A percentile compares a stretch with the other conserved stretches of the same genome.
These are phyloP conservation scores for Larimichthys polyactis DNA, from an alignment of 2,113 vertebrate species.

Conservation along the genomic window DNA sequence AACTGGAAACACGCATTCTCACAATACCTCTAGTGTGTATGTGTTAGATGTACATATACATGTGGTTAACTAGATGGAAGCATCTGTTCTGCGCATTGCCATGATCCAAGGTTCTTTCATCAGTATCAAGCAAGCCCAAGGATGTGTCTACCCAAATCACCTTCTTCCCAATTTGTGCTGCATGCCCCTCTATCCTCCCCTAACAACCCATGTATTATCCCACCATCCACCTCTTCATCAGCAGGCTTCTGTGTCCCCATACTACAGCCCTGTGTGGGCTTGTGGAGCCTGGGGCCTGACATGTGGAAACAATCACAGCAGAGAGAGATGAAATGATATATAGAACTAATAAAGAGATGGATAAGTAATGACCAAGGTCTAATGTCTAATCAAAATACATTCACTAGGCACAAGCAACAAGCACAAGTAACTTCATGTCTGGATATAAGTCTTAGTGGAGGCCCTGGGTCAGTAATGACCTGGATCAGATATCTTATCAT, in stretches of 20 bases:
- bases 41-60: constrained; percentile 24
- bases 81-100: constrained; percentile 37
- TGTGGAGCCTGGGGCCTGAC: constrained; percentile 38
- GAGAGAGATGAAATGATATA: constrained; percentile 66
- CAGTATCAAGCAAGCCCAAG: constrained; percentile 50
- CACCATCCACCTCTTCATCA: constrained; percentile 45
- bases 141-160: constrained; percentile 51
- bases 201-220: constrained; percentile 40
- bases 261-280: constrained; percentile 50
- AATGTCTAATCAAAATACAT: constrained; percentile 74
- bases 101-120: constrained; percentile 63
- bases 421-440: constrained; percentile 31
- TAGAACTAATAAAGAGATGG: constrained; percentile 57
- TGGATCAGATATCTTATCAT: constrained; percentile 45
- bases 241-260: constrained; percentile 50
- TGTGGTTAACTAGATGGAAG: constrained; percentile 32
- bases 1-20: constrained; percentile 16
- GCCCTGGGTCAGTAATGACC: constrained; percentile 34
- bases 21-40: constrained; percentile 32
- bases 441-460: constrained; percentile 15
- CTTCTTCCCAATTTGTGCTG: constrained; percentile 20
- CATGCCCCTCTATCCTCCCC: constrained; percentile 15
- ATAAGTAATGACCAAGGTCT: constrained; percentile 61
- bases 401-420: constrained; percentile 46
- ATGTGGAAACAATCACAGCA: constrained; percentile 71